Percentiles rank a stretch among this genome's conserved stretches.
phyloP scores from a whole-genome alignment of 2,888 invertebrate species.

The Nysson spinosus region DNA sequence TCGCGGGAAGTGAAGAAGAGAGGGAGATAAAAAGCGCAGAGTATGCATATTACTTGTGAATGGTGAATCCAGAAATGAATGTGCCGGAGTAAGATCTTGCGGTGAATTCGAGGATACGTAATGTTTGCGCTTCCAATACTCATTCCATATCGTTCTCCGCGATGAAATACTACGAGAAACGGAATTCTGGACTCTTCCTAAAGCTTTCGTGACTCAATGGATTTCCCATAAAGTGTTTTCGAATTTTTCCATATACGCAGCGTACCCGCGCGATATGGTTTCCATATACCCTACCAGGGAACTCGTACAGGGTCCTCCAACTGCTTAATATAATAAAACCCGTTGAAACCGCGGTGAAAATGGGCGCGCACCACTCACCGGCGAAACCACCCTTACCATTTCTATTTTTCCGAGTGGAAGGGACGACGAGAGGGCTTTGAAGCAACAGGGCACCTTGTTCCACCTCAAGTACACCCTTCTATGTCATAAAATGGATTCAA shows the following conservation, averaged over 20 bases:
- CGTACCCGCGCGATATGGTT: not conserved
- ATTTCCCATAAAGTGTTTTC: not conserved
- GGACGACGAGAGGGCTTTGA: conserved; percentile 12
- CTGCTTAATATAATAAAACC: conserved; percentile 7
- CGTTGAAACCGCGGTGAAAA: conserved; percentile 10
- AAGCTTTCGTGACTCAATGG: conserved; percentile 4
- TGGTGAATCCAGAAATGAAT: conserved; percentile 18
- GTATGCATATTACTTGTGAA: conserved; percentile 7
- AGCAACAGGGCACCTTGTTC: conserved; percentile 15
- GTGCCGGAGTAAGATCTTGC: conserved; percentile 23
- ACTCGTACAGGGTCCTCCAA: conserved; percentile 2
- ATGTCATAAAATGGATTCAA: conserved; percentile 12
- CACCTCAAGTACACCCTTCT: conserved; percentile 9
- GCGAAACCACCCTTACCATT: conserved; percentile 8
- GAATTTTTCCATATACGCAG: not conserved
- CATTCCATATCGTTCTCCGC: conserved; percentile 13
- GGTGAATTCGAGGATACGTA: conserved; percentile 31
- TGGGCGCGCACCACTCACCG: conserved; percentile 1
- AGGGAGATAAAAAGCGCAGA: conserved; percentile 23
- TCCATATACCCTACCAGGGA: not conserved
- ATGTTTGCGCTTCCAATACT: conserved; percentile 38
- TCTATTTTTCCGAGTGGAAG: conserved; percentile 1
- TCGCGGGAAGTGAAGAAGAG: no score
- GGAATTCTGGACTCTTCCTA: conserved; percentile 1
- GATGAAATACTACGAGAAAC: conserved; percentile 7